phyloP scores from a whole-genome alignment of 2,113 vertebrate species.

The Anarrhichthys ocellatus region DNA sequence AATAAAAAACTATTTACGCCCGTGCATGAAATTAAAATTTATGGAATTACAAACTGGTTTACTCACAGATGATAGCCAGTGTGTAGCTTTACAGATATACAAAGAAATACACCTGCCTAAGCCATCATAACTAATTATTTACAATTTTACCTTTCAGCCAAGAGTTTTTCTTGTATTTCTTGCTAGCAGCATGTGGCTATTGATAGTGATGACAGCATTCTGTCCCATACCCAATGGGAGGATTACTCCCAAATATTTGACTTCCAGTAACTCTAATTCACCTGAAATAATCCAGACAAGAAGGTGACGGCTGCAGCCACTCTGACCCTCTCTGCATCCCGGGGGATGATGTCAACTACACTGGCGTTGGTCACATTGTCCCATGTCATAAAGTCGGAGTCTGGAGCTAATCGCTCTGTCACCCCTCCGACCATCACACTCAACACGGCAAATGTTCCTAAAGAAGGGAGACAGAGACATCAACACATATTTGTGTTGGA shows the following conservation, averaged over 20 bases:
- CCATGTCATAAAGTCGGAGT: conserved; percentile 73
- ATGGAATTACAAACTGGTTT: background rate
- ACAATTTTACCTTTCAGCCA: background rate
- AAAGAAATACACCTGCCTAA: background rate
- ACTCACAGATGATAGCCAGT: background rate
- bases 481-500: background rate
- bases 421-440: conserved; percentile 96
- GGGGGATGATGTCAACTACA: conserved; percentile 39
- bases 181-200: background rate
- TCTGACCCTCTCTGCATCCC: conserved; percentile 81
- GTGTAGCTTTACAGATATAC: background rate
- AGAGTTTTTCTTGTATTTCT: background rate
- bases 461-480: background rate
- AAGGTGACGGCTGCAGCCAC: conserved; percentile 90
- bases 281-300: conserved; percentile 92
- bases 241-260: background rate
- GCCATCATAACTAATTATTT: background rate
- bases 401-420: conserved; percentile 87
- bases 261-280: conserved; percentile 49
- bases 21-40: background rate
- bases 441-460: conserved; percentile 95
- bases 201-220: background rate
- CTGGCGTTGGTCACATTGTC: conserved; percentile 78
- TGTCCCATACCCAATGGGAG: background rate
- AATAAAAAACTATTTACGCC: background rate